These are phyloP conservation scores for Heteromurus nitidus DNA, from an alignment of 2,888 invertebrate genomes.

Conservation along the genomic window DNA sequence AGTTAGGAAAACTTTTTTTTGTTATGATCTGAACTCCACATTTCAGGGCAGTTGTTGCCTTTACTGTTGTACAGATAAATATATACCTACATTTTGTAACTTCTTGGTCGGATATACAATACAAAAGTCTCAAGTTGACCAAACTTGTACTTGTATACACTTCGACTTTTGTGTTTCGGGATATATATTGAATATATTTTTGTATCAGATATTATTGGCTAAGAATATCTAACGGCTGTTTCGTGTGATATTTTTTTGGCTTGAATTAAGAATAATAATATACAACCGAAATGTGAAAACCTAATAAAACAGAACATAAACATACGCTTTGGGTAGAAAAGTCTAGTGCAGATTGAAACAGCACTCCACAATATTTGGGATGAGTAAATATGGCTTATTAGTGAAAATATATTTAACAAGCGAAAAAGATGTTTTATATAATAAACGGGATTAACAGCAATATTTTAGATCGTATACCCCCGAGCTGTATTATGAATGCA, in stretches of 20 bases:
- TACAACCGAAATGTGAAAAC: background rate
- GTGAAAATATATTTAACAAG: background rate
- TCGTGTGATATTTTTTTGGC: constrained; percentile 20
- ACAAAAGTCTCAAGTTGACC: too few species aligned
- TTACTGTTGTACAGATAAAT: background rate
- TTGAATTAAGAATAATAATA: constrained; percentile 3
- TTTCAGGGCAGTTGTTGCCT: constrained; percentile 15
- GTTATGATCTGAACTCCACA: constrained; percentile 16
- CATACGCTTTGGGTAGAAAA: background rate
- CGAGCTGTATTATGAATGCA: too few species aligned
- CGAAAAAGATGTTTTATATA: too few species aligned
- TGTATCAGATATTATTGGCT: background rate
- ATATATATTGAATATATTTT: too few species aligned
- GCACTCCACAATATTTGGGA: background rate
- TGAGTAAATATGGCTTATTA: background rate
- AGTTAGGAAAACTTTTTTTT: constrained; percentile 32
- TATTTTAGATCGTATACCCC: too few species aligned
- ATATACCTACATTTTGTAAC: too few species aligned
- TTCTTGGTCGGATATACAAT: too few species aligned
- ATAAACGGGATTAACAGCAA: too few species aligned
- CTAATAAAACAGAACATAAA: constrained; percentile 13
- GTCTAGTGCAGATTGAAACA: background rate
- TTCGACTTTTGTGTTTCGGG: too few species aligned
- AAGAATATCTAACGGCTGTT: constrained; percentile 23
- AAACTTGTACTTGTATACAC: too few species aligned